Base-by-base conservation (phyloP, 2,888 invertebrate species). In the Eupelmus urozonus region DNA sequence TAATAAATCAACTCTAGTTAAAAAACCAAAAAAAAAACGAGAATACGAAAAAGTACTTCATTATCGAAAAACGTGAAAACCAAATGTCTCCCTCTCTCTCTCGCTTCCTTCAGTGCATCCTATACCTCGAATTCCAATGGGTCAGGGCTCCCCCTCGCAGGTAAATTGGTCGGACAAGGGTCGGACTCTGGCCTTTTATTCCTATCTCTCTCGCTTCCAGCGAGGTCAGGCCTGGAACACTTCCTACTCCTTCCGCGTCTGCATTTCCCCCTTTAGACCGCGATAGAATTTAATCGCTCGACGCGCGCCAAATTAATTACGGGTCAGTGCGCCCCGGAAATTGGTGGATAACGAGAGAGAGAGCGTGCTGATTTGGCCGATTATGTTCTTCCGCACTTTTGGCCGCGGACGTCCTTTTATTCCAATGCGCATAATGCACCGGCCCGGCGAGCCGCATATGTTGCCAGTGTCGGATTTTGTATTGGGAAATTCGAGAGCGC, bases 401-500 rank as follows among this genome's bases (percentile, higher is more conserved):
- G 5, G 13, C 20, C 11, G 23, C 23, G 3, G 7, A 59, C 34
- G 34, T 34, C 16, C n/a, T 18, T n/a, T 27, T 40, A 2, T 51
- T 4, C 51, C 20, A 51, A 18, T 51, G 18, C 3, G 34, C 34
- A 5, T 34, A 5, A 34, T 34, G 9, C 9, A 34, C 3, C 34
- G 9, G 34, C 34, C 3, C 9, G 34, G 3, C 34, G 34, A 34
- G 34, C 34, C 20, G 59, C 70, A 70, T 49, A 71, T 51, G 60
- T 51, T 29, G 34, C 45, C 20, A 7, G 16, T 34, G 25, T 16
- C 13, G 3, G 4, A 16, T 34, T 34, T 60, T 11, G 49, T 3
- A 63, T 63, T 9, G 53, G 23, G 55, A 72, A 72, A 72, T 40
- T 63, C 53, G 51, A 73, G 72, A 5, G 49, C 13, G n/a, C 53